Base-by-base conservation (phyloP, 1,140 invertebrate species). In the Dendrolimus kikuchii region DNA sequence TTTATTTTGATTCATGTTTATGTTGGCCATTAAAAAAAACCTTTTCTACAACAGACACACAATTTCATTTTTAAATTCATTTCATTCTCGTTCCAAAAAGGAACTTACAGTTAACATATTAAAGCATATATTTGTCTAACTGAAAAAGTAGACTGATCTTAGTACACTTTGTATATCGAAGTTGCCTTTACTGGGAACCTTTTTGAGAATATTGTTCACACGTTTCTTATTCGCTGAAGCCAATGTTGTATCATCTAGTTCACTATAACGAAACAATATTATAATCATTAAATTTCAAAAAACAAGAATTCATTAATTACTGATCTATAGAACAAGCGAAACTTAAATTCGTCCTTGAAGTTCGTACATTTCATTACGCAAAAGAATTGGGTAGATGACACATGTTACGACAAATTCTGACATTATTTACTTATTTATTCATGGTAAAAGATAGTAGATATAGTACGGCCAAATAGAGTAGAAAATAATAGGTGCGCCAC, bases 101-200 rank as follows among this genome's bases (percentile, higher is more conserved):
- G 23, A 23, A 23, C 23, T 23, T 23, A 23, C 3, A 23, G 23
- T 23, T 23, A 23, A 23, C 23, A 23, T 3, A 23, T 23, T 23
- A 23, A 23, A 23, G 23, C 42, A 41, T 5, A 38, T 37, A 8
- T 38, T 36, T 40, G 37, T 49, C 68, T 86, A 95, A 85, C 94
- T 95, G 75, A 96, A 96, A 74, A 97, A 97, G 71, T 96, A 97
- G 9, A 92, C 86, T 2, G 95, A 96, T 10, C 92, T 77, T 8
- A 95, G 82, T 39, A 96, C 93, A 60, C 91, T 89, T 0, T 91
- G 88, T 46, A 96, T 89, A 62, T 96, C 88, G 68, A 96, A 96
- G 49, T 90, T 77, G 5, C 95, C 95, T 69, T 91, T 95, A 51
- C 83, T 69, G 5, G 95, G 95, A 46, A 96, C 81, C 49, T 89